phyloP scores from a whole-genome alignment of 2,797 vertebrate species.

The Lycodopsis pacificus region DNA sequence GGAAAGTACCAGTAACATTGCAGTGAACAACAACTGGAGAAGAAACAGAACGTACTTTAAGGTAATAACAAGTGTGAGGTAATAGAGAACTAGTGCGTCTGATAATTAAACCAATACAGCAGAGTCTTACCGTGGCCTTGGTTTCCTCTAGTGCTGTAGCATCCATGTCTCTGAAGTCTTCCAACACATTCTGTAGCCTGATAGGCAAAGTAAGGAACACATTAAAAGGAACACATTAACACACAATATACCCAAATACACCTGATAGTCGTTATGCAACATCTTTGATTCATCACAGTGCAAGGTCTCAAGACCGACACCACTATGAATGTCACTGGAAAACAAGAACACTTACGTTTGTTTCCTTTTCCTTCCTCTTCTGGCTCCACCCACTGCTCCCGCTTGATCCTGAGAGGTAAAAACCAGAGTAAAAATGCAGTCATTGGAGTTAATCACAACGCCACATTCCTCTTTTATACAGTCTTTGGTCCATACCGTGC shows the following conservation, averaged over 20 bases:
- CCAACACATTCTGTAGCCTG: constrained; percentile 84
- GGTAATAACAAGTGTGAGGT: neutral
- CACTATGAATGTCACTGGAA: constrained; percentile 1
- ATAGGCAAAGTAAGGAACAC: constrained; percentile 13
- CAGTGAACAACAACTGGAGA: neutral
- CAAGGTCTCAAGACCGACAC: neutral
- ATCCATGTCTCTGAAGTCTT: constrained; percentile 83
- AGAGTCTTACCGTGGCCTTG: constrained; percentile 77
- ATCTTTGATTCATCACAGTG: neutral
- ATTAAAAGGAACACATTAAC: constrained; percentile 13
- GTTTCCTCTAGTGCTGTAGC: constrained; percentile 80
- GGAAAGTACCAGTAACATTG: neutral
- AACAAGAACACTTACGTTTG: constrained; percentile 81
- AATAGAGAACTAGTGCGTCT: neutral
- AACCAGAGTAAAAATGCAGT: constrained; percentile 24
- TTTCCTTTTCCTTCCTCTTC: constrained; percentile 87
- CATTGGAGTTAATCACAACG: neutral
- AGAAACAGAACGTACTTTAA: neutral
- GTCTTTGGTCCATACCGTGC: neutral
- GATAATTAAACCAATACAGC: constrained; percentile 5
- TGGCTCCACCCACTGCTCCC: constrained; percentile 72
- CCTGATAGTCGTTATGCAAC: neutral
- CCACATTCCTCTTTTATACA: neutral
- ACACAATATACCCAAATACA: neutral
- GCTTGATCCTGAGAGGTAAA: constrained; percentile 74